Evolutionary conservation across 2,113 vertebrate genomes (phyloP).

Genomic region (Xenus cinereus): DNA sequence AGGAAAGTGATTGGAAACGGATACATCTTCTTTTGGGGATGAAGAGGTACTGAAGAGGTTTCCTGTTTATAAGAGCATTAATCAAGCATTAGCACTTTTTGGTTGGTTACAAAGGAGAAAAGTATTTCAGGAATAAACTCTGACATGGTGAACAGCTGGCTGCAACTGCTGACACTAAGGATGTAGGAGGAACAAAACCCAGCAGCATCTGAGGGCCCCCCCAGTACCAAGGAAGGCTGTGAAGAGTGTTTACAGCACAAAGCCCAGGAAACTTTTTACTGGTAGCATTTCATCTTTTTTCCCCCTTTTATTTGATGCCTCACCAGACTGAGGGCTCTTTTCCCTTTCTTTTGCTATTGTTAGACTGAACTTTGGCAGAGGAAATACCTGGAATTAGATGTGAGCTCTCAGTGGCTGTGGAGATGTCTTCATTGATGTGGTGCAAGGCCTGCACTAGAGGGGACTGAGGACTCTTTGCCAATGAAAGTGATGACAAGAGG

Average conservation of each 20-base stretch:
- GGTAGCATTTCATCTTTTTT: not conserved
- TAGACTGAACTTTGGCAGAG: not conserved
- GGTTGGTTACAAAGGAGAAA: not conserved
- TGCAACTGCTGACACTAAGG: not conserved
- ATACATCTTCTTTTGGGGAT: not conserved
- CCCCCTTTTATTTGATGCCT: not conserved
- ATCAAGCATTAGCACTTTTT: not conserved
- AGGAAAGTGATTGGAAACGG: not conserved
- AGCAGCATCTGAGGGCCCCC: not conserved
- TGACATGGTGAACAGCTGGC: conserved; percentile 5
- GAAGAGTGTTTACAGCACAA: not conserved
- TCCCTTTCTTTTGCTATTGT: not conserved
- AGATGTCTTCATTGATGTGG: not conserved
- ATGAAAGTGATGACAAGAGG: not conserved
- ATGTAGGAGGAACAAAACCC: not conserved
- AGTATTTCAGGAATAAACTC: not conserved
- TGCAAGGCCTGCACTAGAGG: not conserved
- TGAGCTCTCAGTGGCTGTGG: not conserved
- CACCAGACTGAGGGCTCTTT: not conserved
- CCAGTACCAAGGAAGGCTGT: not conserved
- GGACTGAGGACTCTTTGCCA: not conserved
- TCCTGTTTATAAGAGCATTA: conserved; percentile 18
- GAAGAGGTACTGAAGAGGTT: not conserved
- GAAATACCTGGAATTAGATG: conserved; percentile 2
- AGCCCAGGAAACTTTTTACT: not conserved